Evolutionary conservation across 2,113 vertebrate species (phyloP), one percentile per base, ranked within the genome.

Genomic region (Gorilla gorilla): DNA sequence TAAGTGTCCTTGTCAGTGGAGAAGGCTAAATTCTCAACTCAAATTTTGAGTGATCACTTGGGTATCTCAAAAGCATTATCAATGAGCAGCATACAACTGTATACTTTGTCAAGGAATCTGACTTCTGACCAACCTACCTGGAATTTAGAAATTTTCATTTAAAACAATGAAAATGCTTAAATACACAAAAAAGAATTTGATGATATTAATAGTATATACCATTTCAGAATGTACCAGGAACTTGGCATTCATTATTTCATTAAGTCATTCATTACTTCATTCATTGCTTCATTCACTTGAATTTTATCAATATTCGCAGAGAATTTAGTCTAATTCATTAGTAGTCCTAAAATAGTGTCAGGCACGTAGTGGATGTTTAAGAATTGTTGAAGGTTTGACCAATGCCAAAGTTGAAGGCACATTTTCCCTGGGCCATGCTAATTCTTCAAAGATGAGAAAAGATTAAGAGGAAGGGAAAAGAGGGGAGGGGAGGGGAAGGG

Each of bases 21-120:
- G 23, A 97, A 92, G 6, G 11, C 7, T 93, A 61, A 73, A 68
- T 68, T 87, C 89, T 85, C 48, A 78, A 68, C 4, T 52, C 30
- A n/a, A 79, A 89, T 59, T 66, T 61, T 90, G 18, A 85, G 35
- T 94, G 79, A 82, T 22, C 57, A 88, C 17, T 48, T 88, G 40
- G 10, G 8, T 81, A 81, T 43, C n/a, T 89, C 27, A 43, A 82
- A 89, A 70, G 25, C 89, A 25, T 40, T 70, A 38, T 2, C 45
- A 48, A 48, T 66, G 16, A 79, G 18, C 25, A 73, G 23, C 32
- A 38, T 35, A 45, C 2, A 75, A 75, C 45, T 55, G 2, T 23
- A 35, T 48, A 18, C 66, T 13, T 22, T 68, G 8, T 9, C n/a
- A 64, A 72, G n/a, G n/a, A 72, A n/a, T 89, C n/a, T 89, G 52